Conservation (phyloP, 2,888 invertebrate genomes). For the Mellilla xanthometata region DNA sequence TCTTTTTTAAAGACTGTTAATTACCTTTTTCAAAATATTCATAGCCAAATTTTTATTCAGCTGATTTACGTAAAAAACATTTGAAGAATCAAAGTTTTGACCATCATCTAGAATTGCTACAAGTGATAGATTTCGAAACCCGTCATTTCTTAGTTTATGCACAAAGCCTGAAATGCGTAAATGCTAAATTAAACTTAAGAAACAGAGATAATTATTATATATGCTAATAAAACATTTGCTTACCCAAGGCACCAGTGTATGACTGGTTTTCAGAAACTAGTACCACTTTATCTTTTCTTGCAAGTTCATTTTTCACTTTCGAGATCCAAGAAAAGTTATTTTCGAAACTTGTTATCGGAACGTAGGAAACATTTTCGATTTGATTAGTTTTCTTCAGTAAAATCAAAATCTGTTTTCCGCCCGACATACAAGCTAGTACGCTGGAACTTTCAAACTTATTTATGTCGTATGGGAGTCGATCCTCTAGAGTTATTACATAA, state of each 20-base stretch:
- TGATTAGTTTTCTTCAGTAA: constrained; percentile 3
- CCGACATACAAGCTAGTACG: constrained; percentile 16
- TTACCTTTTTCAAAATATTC: constrained; percentile 80
- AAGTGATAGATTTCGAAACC: not conserved
- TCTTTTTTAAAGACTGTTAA: too few relatives aligned
- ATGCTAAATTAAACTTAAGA: too few relatives aligned
- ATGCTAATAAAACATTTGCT: too few relatives aligned
- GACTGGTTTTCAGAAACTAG: constrained; percentile 2
- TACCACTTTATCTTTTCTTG: not conserved
- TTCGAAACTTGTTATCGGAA: not conserved
- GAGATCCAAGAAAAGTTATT: not conserved
- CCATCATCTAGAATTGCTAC: not conserved
- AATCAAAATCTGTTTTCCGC: constrained; percentile 10
- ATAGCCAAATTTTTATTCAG: constrained; percentile 84
- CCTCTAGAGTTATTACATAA: not conserved
- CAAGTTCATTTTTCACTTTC: not conserved
- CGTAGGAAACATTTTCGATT: not conserved
- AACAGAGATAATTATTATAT: too few relatives aligned
- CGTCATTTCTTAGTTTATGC: not conserved
- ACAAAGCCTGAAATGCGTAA: not conserved
- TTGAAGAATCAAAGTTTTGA: not conserved
- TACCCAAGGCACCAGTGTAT: not conserved
- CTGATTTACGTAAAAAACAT: not conserved
- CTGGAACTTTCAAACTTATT: constrained; percentile 6
- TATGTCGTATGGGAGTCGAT: constrained; percentile 1